Base-by-base conservation (phyloP, 2,113 vertebrate genomes). In the Sminthopsis crassicaudata region DNA sequence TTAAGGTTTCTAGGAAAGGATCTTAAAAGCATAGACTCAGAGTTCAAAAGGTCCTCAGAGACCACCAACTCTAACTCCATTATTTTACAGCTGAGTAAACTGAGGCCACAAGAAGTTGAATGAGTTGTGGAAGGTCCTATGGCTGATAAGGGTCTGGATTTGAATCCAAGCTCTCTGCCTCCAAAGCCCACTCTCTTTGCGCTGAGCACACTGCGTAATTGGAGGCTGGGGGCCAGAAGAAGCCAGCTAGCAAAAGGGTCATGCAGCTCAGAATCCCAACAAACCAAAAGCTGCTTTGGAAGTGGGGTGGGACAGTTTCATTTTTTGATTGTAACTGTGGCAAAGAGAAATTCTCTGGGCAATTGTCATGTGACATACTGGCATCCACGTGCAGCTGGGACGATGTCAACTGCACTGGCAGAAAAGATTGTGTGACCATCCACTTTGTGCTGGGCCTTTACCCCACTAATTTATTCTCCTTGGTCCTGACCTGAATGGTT, bases 381-480 rank as follows among this genome's bases (percentile, higher is more conserved):
- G 90, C 22, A 97, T 91, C 26, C 90, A 52, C 92, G 94, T 91
- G 94, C 52, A 96, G 97, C 52, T 90, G 36, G 3, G 53, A 46
- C 0, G 42, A 25, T 53, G 53, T 92, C 96, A 96, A 97, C 96
- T 90, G 1, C 93, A 94, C 95, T 94, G 96, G 96, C 90, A 97
- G 67, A 46, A 53, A 95, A 93, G n/a, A 50, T 42, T 98, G 51
- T 60, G 94, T 92, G 50, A 90, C 53, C 95, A 95, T 94, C 96
- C 97, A 84, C 92, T 97, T 57, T 97, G 88, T 96, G 92, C 67
- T 96, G 91, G 12, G 1, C 42, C 97, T 94, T 97, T 96, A 92
- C 91, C 46, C 92, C 91, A 90, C 91, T 98, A 98, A 98, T 98
- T 98, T 98, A 98, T 97, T 98, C 98, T 98, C 98, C 0, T 0